Conservation (phyloP, 2,888 invertebrate species). For the Campoletis raptor region DNA sequence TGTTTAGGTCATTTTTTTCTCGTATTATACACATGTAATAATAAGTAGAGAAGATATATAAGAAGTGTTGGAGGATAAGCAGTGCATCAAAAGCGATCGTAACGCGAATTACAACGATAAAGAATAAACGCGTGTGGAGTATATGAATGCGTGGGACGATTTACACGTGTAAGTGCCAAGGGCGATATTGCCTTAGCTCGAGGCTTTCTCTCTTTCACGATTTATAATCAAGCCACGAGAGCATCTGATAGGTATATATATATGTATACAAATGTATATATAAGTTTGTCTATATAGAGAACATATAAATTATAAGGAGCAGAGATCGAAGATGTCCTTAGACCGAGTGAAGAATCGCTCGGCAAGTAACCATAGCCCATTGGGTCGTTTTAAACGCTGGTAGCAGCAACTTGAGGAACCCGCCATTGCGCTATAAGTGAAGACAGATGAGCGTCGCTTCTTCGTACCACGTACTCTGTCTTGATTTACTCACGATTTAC, state of each 20-base stretch:
- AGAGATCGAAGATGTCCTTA: constrained; percentile 29
- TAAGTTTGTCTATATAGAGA: not conserved
- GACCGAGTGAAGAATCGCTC: constrained; percentile 34
- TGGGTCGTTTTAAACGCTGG: constrained; percentile 38
- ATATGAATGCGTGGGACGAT: constrained; percentile 41
- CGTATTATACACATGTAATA: not conserved
- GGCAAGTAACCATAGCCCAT: constrained; percentile 12
- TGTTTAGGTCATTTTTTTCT: not conserved
- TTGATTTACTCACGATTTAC: constrained; percentile 66
- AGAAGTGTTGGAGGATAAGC: not conserved
- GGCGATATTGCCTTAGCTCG: constrained; percentile 18
- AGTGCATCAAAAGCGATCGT: constrained; percentile 48
- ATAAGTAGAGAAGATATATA: not conserved
- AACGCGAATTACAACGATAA: constrained; percentile 53
- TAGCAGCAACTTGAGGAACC: constrained; percentile 36
- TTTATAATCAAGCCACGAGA: constrained; percentile 57
- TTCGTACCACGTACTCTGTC: constrained; percentile 54
- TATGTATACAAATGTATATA: not conserved
- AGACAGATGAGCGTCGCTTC: constrained; percentile 78
- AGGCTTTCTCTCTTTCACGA: constrained; percentile 5
- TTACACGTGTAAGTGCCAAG: constrained; percentile 59
- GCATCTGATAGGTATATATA: constrained; percentile 51
- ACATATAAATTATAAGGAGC: not conserved
- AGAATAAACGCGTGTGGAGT: constrained; percentile 40
- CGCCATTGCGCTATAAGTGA: constrained; percentile 66